Percentiles rank a stretch among this genome's conserved stretches.
These are phyloP conservation scores for Pyrochroa serraticornis DNA, from an alignment of 2,888 invertebrate species.

Conservation along the genomic window DNA sequence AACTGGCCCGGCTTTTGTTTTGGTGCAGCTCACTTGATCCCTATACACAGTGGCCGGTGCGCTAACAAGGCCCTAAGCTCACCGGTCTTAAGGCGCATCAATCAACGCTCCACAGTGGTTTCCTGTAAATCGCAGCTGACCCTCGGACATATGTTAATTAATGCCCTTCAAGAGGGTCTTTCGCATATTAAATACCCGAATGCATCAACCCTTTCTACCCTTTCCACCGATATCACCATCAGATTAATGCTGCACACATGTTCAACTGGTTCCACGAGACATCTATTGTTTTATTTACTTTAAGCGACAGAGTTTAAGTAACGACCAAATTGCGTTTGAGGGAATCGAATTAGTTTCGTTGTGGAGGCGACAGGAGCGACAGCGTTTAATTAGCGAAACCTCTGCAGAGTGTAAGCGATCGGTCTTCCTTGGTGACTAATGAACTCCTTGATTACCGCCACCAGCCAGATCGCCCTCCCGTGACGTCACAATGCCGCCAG, in stretches of 20 bases:
- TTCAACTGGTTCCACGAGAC: conserved; percentile 15
- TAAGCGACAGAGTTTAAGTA: neutral
- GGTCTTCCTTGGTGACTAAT: conserved; percentile 59
- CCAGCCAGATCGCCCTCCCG: conserved; percentile 37
- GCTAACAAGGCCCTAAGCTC: conserved; percentile 43
- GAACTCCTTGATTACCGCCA: conserved; percentile 57
- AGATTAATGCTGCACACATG: conserved; percentile 17
- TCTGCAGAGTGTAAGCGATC: conserved; percentile 54
- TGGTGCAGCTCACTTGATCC: conserved; percentile 50
- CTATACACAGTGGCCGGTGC: conserved; percentile 38
- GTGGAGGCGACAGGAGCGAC: conserved; percentile 38
- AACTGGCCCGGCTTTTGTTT: conserved; percentile 51
- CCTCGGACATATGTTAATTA: conserved; percentile 43
- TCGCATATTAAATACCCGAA: conserved; percentile 41
- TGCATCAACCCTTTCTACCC: conserved; percentile 38
- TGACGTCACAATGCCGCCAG: conserved; percentile 34
- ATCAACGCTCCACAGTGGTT: conserved; percentile 37
- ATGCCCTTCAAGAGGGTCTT: conserved; percentile 34
- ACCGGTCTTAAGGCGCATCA: conserved; percentile 42
- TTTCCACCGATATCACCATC: conserved; percentile 8
- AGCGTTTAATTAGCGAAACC: conserved; percentile 57
- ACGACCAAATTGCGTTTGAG: neutral
- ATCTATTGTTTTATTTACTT: conserved; percentile 13
- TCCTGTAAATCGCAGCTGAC: conserved; percentile 43
- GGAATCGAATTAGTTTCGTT: conserved; percentile 19